Evolutionary conservation across 2,888 invertebrate genomes (phyloP).

Genomic region (Clanis bilineata): DNA sequence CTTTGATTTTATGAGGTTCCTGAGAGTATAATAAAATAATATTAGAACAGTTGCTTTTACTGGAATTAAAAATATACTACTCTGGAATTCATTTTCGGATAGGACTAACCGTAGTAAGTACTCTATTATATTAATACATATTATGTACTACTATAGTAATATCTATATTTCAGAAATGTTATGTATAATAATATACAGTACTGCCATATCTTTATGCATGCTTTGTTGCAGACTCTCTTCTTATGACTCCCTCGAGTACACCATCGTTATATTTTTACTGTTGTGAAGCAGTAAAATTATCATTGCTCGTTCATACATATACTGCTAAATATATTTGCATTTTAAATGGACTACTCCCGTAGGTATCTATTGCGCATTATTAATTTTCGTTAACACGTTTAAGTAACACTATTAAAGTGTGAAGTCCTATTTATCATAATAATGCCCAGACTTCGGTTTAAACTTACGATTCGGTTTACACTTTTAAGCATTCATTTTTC

Average conservation of each 20-base stretch:
- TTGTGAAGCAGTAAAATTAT: constrained; percentile 5
- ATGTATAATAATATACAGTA: not conserved
- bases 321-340: constrained; percentile 17
- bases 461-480: not conserved
- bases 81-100: too few species aligned
- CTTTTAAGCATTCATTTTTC: not conserved
- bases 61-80: too few species aligned
- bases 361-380: not conserved
- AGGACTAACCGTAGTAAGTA: too few species aligned
- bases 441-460: not conserved
- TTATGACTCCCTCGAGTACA: constrained; percentile 6
- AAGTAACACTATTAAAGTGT: not conserved
- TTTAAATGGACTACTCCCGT: not conserved
- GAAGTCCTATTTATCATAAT: not conserved
- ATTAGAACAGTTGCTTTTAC: too few species aligned
- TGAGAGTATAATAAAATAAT: too few species aligned
- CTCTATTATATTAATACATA: too few species aligned
- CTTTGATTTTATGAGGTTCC: too few species aligned
- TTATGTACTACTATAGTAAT: too few species aligned
- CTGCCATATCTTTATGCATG: not conserved
- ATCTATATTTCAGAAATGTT: too few species aligned
- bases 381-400: not conserved
- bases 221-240: not conserved
- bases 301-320: constrained; percentile 4
- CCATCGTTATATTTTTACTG: constrained; percentile 12